These are phyloP conservation scores for Eptatretus atami DNA, from an alignment of 2,797 vertebrate species.

Conservation along the genomic window DNA sequence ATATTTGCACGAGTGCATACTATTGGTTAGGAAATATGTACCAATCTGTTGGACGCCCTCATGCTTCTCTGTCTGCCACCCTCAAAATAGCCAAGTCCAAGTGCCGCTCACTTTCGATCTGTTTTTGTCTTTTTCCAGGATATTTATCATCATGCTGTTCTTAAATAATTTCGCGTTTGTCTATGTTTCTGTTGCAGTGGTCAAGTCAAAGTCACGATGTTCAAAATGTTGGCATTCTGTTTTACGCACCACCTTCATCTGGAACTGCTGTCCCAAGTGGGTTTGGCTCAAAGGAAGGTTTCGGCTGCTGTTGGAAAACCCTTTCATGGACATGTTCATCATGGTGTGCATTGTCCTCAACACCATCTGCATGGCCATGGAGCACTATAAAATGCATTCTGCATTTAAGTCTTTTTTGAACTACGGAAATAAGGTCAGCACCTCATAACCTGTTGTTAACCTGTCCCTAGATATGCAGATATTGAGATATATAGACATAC, in stretches of 20 bases:
- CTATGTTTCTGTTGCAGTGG: background rate
- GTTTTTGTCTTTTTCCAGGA: too few relatives aligned
- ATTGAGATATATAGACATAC: too few relatives aligned
- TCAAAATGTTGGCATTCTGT: background rate
- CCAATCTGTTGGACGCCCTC: too few relatives aligned
- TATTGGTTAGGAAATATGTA: too few relatives aligned
- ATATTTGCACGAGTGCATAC: too few relatives aligned
- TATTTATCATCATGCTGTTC: too few relatives aligned
- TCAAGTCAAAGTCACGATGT: background rate
- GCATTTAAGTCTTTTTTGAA: background rate
- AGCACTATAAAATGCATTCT: background rate
- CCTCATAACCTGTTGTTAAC: too few relatives aligned
- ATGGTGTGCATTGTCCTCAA: background rate
- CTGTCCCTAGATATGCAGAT: too few relatives aligned
- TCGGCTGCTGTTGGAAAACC: background rate
- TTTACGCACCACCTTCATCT: background rate
- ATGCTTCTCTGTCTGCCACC: too few relatives aligned
- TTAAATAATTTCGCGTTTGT: too few relatives aligned
- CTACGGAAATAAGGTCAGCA: constrained; percentile 12
- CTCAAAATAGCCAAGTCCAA: too few relatives aligned
- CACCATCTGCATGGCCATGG: constrained; percentile 4
- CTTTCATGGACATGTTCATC: background rate
- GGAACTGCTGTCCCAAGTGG: constrained; percentile 1
- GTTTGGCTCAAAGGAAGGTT: background rate
- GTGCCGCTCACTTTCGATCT: too few relatives aligned